Evolutionary conservation across 2,797 vertebrate genomes (phyloP), one percentile per base, ranked within the genome.

Genomic region (Poecilia velifera): DNA sequence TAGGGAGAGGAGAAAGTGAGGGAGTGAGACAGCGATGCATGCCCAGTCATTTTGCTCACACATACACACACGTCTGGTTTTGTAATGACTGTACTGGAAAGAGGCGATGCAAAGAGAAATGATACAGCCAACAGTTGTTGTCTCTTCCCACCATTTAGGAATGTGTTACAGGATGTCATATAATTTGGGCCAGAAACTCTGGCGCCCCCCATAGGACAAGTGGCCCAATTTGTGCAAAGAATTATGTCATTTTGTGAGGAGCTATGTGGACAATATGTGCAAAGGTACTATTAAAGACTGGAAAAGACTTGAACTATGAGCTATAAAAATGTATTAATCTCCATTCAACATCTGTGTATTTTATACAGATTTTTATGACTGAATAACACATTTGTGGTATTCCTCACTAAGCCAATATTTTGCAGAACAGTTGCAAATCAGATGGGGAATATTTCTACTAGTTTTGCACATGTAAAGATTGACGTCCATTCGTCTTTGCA

Each of bases 61-160:
- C 76, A 64, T 93, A 95, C 95, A 94, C 93, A 94, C 76, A 46
- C 12, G 80, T 83, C 88, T 92, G 82, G 85, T 93, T 87, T 84
- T 85, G 82, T 74, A 90, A 92, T 93, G 92, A 91, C 91, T 94
- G 64, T 13, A 39, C 76, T 78, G 87, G 86, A 91, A 89, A 83
- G 78, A 88, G 82, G n/a, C 74, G 20, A 78, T 81, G 5, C 39
- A 28, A 77, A 81, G n/a, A 82, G 77, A 82, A 43, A 72, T 0
- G 51, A 82, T 39, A 59, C 5, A 43, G 53, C 53, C 18, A 71
- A 34, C 36, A 59, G 20, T 45, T 73, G 20, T 46, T 47, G 43
- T 72, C 66, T 43, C 0, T 2, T 47, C 8, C 22, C 22, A 10
- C 46, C 77, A 43, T 71, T 76, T n/a, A 1, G 81, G 75, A 81